These are phyloP conservation scores for Apteryx mantelli DNA, from an alignment of 2,113 vertebrate species.

Conservation along the genomic window DNA sequence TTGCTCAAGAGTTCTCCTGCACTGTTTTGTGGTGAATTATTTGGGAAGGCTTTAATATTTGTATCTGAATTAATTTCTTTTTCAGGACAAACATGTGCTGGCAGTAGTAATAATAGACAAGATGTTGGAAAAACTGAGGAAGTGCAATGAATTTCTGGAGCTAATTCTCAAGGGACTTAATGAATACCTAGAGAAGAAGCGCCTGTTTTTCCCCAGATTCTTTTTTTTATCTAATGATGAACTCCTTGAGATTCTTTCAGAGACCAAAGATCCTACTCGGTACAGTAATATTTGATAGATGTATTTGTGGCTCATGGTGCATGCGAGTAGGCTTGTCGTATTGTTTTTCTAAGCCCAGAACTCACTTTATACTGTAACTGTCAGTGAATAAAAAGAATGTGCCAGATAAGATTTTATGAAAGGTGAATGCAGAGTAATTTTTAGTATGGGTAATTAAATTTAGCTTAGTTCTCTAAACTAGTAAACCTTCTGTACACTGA, in stretches of 20 bases:
- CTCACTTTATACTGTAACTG: not conserved
- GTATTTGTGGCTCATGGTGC: not conserved
- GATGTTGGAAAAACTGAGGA: slow-evolving; percentile 86
- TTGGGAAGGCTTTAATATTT: not conserved
- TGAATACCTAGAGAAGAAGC: slow-evolving; percentile 91
- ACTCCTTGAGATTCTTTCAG: slow-evolving; percentile 91
- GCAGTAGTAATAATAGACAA: slow-evolving; percentile 82
- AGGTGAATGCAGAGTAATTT: not conserved
- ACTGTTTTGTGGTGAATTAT: not conserved
- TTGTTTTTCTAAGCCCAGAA: not conserved
- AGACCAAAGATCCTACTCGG: slow-evolving; percentile 93
- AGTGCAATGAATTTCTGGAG: slow-evolving; percentile 85
- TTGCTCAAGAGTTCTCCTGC: not conserved
- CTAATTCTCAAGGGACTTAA: slow-evolving; percentile 92
- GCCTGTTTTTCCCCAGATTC: slow-evolving; percentile 91
- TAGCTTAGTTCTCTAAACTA: not conserved
- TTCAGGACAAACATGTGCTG: slow-evolving; percentile 87
- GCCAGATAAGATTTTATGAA: not conserved
- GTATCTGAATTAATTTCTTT: slow-evolving; percentile 16
- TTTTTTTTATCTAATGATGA: slow-evolving; percentile 95
- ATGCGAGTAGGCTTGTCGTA: not conserved
- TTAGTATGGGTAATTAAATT: not conserved
- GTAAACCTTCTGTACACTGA: not conserved
- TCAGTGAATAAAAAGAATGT: not conserved
- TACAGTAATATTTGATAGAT: slow-evolving; percentile 49